A percentile compares a stretch with the other conserved stretches of the same genome.
phyloP scores from a whole-genome alignment of 2,113 vertebrate genomes.

The Andinoacara biseriatus region DNA sequence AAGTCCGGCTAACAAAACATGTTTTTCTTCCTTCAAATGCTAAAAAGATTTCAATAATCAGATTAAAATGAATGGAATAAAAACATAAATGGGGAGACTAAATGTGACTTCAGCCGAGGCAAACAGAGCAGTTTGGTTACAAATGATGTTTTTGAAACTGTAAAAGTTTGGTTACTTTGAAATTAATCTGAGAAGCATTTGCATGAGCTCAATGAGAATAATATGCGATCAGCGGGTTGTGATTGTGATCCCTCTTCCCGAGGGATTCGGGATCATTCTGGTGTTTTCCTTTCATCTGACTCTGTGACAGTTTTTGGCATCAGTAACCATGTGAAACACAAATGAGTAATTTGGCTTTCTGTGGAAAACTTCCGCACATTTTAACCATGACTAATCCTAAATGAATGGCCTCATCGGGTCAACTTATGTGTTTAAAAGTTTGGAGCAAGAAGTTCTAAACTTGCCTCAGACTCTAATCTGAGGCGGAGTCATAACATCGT shows the following conservation, averaged over 20 bases:
- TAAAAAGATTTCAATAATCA: neutral
- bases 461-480: conserved; percentile 1
- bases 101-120: neutral
- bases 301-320: conserved; percentile 25
- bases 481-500: neutral
- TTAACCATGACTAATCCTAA: conserved; percentile 37
- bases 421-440: conserved; percentile 2
- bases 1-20: neutral
- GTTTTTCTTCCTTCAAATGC: neutral
- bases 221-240: neutral
- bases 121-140: neutral
- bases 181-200: neutral
- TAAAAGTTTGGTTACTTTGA: neutral
- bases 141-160: neutral
- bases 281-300: conserved; percentile 29
- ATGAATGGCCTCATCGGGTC: conserved; percentile 18
- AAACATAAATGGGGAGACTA: neutral
- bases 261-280: neutral
- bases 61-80: neutral
- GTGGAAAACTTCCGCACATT: conserved; percentile 3
- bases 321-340: conserved; percentile 1
- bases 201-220: neutral
- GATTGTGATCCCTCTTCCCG: neutral
- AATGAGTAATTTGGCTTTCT: conserved; percentile 40
- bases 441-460: conserved; percentile 4